A percentile compares a stretch with the other conserved stretches of the same genome.
Evolutionary conservation across 2,888 invertebrate species (phyloP).

Genomic region (Galeopsomyia nigrocyanea): DNA sequence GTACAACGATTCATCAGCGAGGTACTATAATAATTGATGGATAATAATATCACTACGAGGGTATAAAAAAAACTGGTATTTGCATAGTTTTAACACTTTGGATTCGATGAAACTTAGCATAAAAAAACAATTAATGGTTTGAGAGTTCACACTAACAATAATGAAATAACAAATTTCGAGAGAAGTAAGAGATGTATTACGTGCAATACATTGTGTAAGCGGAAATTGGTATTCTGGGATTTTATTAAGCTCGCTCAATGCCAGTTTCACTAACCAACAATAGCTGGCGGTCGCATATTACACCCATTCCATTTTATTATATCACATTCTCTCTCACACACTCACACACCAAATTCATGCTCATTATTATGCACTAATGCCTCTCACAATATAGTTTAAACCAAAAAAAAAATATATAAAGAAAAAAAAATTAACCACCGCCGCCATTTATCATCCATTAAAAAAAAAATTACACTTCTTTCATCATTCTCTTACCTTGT

Average conservation of each 20-base stretch:
- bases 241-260: conserved; percentile 44
- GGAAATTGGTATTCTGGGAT: conserved; percentile 48
- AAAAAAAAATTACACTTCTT: conserved; percentile 24
- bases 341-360: conserved; percentile 23
- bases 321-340: conserved; percentile 5
- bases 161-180: too few relatives aligned
- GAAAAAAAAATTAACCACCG: not conserved
- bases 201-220: conserved; percentile 15
- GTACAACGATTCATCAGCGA: too few relatives aligned
- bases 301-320: conserved; percentile 8
- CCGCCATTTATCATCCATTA: conserved; percentile 26
- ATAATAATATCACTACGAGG: too few relatives aligned
- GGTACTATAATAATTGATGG: too few relatives aligned
- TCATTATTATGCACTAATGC: conserved; percentile 28
- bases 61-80: too few relatives aligned
- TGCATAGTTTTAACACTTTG: too few relatives aligned
- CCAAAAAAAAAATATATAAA: conserved; percentile 1
- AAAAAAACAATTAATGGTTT: too few relatives aligned
- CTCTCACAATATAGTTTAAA: conserved; percentile 5
- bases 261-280: conserved; percentile 33
- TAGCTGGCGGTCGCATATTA: conserved; percentile 13
- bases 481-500: conserved; percentile 43
- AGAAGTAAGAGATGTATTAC: not conserved
- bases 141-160: too few relatives aligned
- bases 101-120: too few relatives aligned